Conservation (phyloP, 2,113 vertebrate genomes). For the Procavia capensis region DNA sequence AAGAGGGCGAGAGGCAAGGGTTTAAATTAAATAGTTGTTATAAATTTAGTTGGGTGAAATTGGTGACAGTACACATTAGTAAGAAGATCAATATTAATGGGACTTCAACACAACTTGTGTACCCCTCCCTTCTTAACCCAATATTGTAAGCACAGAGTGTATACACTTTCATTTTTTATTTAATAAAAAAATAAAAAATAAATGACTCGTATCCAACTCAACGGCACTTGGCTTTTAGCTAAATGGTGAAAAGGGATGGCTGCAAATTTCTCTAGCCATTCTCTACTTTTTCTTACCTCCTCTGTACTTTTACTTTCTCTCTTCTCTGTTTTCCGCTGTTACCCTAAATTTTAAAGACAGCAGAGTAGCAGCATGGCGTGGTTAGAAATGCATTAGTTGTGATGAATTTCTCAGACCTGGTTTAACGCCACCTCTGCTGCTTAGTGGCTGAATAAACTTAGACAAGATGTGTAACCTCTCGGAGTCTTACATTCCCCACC, state of each 20-base stretch:
- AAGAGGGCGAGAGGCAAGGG: too few relatives aligned
- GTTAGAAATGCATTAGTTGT: not conserved
- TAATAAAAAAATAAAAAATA: too few relatives aligned
- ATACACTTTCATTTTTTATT: too few relatives aligned
- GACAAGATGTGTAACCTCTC: not conserved
- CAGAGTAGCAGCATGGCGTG: not conserved
- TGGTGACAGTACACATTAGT: too few relatives aligned
- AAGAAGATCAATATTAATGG: too few relatives aligned
- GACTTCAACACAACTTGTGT: too few relatives aligned
- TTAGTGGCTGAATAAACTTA: not conserved
- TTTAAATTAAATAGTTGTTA: too few relatives aligned
- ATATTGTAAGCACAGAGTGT: too few relatives aligned
- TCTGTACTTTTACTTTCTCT: conserved; percentile 5
- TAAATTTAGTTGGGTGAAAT: too few relatives aligned
- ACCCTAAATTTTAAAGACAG: conserved; percentile 41
- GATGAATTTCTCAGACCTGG: conserved; percentile 5
- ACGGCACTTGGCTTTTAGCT: too few relatives aligned
- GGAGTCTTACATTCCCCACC: not conserved
- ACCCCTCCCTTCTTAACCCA: too few relatives aligned
- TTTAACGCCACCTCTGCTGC: not conserved
- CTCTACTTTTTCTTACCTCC: not conserved
- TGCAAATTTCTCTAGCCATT: not conserved
- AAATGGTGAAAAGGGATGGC: not conserved
- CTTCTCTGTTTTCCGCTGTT: not conserved
- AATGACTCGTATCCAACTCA: too few relatives aligned